Conservation (phyloP, 1,140 invertebrate species). For the Microplitis demolitor region DNA sequence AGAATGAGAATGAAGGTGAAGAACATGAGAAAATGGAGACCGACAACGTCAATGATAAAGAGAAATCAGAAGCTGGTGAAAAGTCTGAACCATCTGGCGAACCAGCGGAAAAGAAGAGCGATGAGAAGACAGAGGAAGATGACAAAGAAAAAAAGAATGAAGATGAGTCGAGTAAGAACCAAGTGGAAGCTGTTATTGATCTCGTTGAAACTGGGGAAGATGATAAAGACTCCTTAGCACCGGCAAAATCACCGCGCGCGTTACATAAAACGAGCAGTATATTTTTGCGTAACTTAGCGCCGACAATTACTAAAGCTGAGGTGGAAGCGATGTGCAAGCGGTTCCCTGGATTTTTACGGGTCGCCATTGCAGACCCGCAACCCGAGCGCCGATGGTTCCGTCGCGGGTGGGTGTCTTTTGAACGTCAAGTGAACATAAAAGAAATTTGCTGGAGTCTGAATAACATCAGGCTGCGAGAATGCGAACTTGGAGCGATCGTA, state of each 20-base stretch:
- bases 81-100: background rate
- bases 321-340: constrained; percentile 96
- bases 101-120: constrained; percentile 46
- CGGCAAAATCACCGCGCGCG: constrained; percentile 59
- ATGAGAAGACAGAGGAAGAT: constrained; percentile 49
- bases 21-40: constrained; percentile 15
- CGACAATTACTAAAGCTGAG: constrained; percentile 95
- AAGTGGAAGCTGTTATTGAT: constrained; percentile 55
- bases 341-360: constrained; percentile 94
- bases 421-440: constrained; percentile 96
- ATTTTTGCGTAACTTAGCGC: constrained; percentile 93
- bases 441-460: constrained; percentile 99
- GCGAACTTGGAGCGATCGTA: constrained; percentile 92
- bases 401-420: constrained; percentile 98
- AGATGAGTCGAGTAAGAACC: constrained; percentile 41
- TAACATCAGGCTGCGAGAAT: constrained; percentile 88
- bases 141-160: constrained; percentile 45
- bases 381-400: constrained; percentile 94
- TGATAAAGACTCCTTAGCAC: constrained; percentile 59
- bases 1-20: constrained; percentile 17
- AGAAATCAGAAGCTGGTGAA: constrained; percentile 18
- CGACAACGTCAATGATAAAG: background rate
- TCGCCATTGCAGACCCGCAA: constrained; percentile 95
- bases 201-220: constrained; percentile 55
- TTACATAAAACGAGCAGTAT: constrained; percentile 96